These are phyloP conservation scores for Tichodroma muraria DNA, from an alignment of 2,113 vertebrate species.

Conservation along the genomic window DNA sequence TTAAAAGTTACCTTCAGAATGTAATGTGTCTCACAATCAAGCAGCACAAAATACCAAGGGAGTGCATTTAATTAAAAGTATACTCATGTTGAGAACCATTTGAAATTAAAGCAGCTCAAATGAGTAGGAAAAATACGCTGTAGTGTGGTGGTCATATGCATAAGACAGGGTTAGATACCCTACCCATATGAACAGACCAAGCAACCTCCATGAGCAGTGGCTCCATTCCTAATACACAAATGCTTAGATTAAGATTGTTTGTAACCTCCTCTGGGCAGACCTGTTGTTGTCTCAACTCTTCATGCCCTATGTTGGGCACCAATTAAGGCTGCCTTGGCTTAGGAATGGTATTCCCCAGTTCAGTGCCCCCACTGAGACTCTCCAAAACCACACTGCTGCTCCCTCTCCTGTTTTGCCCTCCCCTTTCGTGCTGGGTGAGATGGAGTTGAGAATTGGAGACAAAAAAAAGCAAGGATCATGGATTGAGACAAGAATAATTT, in stretches of 20 bases:
- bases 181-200: neutral
- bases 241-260: neutral
- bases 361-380: neutral
- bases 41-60: neutral
- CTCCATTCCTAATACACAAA: neutral
- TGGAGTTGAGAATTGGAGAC: neutral
- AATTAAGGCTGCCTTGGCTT: neutral
- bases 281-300: neutral
- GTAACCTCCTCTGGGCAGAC: neutral
- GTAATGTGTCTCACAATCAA: neutral
- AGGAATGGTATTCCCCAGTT: neutral
- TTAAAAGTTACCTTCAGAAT: neutral
- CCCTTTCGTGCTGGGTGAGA: neutral
- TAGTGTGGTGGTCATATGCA: neutral
- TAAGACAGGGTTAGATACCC: too few relatives aligned
- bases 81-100: neutral
- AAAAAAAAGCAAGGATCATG: neutral
- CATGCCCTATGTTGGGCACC: neutral
- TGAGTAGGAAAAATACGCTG: neutral
- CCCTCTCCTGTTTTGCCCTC: accelerated
- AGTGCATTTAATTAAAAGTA: neutral
- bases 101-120: neutral
- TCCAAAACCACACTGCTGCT: neutral
- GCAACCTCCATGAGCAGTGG: neutral
- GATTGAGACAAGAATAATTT: neutral